These are phyloP conservation scores for Agrilus cyanescens DNA, from an alignment of 2,888 invertebrate genomes.

Conservation along the genomic window DNA sequence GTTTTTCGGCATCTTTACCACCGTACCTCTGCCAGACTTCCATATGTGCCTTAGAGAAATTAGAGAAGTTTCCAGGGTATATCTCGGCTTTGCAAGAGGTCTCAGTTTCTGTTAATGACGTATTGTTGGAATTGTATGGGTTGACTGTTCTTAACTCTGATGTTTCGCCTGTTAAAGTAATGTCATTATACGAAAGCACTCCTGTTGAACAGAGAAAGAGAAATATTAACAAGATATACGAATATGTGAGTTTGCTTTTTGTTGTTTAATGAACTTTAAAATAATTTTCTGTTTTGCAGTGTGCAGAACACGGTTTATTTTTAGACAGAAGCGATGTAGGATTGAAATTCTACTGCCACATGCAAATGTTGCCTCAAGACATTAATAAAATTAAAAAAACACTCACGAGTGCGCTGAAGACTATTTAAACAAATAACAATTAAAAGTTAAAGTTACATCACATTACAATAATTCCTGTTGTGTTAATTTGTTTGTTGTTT, in stretches of 20 bases:
- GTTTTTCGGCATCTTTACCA: slow-evolving; percentile 92
- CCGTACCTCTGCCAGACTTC: slow-evolving; percentile 85
- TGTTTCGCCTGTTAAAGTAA: slow-evolving; percentile 26
- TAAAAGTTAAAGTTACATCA: no score
- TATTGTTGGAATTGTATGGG: slow-evolving; percentile 29
- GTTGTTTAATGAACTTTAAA: neutral
- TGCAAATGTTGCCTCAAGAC: no score
- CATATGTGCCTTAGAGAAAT: slow-evolving; percentile 60
- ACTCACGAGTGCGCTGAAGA: no score
- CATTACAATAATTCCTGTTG: no score
- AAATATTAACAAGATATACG: slow-evolving; percentile 19
- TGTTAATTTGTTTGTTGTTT: no score
- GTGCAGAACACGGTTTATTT: slow-evolving; percentile 16
- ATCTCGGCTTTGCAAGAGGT: slow-evolving; percentile 48
- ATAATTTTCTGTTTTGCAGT: slow-evolving; percentile 12
- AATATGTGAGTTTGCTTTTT: slow-evolving; percentile 12
- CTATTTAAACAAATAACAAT: no score
- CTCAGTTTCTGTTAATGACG: slow-evolving; percentile 46
- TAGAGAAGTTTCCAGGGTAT: slow-evolving; percentile 54
- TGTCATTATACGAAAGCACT: slow-evolving; percentile 6
- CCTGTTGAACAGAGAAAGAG: slow-evolving; percentile 4
- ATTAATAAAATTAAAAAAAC: no score
- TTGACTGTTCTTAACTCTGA: slow-evolving; percentile 28
- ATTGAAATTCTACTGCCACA: no score
- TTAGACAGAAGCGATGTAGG: no score